These are phyloP conservation scores for Leucophenga maculata DNA, from an alignment of 2,888 invertebrate genomes.

Conservation along the genomic window DNA sequence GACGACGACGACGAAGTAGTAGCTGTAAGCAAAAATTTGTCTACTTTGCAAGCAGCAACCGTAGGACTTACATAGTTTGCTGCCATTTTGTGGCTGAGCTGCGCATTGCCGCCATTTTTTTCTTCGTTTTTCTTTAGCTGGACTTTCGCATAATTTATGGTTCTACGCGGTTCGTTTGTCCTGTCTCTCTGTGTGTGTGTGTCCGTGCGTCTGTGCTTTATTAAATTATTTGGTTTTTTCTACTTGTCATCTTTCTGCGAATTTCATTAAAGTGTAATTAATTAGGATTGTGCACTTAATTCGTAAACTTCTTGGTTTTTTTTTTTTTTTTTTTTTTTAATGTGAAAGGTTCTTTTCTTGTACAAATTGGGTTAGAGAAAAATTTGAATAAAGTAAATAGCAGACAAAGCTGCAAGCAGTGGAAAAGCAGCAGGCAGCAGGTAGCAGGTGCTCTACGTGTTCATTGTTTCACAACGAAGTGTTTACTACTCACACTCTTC, in stretches of 20 bases:
- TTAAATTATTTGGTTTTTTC: constrained; percentile 14
- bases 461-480: no score
- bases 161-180: constrained; percentile 3
- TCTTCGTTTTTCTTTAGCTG: background rate
- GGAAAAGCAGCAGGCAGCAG: no score
- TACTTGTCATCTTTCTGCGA: background rate
- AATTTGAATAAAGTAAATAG: no score
- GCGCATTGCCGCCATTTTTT: background rate
- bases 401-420: no score
- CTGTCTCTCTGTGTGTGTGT: no score
- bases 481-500: no score
- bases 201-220: constrained; percentile 14
- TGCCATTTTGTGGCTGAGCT: background rate
- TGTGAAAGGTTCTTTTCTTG: background rate
- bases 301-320: background rate
- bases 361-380: no score
- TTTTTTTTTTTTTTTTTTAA: constrained; percentile 1
- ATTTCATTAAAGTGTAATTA: constrained; percentile 27
- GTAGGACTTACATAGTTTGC: background rate
- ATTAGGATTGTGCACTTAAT: constrained; percentile 7
- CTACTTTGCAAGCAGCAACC: no score
- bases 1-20: no score
- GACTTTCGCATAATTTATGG: constrained; percentile 1
- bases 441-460: no score
- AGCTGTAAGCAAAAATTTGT: background rate